Evolutionary conservation across 2,113 vertebrate genomes (phyloP).

Genomic region (Brachyistius frenatus): DNA sequence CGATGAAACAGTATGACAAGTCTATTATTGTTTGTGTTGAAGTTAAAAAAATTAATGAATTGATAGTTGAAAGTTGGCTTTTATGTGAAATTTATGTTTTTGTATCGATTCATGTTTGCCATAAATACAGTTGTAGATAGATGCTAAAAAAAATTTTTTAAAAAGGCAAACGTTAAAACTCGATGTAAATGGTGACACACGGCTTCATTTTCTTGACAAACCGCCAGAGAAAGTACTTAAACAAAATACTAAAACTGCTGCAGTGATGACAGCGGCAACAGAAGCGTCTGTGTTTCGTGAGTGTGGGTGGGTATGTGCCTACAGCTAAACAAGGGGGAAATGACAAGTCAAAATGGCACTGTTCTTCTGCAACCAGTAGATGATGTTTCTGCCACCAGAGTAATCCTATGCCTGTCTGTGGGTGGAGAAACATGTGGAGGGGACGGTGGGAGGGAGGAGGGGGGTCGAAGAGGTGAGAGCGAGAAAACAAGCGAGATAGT

Average conservation of each 20-base stretch:
- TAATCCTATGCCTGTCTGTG: constrained; percentile 20
- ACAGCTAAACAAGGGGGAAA: constrained; percentile 62
- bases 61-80: no score
- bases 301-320: constrained; percentile 61
- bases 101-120: no score
- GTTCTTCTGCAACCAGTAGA: constrained; percentile 17
- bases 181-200: constrained; percentile 15
- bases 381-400: constrained; percentile 31
- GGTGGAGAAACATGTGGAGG: constrained; percentile 23
- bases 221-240: constrained; percentile 49
- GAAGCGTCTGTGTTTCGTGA: constrained; percentile 46
- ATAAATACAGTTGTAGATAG: no score
- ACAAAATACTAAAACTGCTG: constrained; percentile 49
- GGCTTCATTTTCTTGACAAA: constrained; percentile 51
- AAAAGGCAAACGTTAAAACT: no score
- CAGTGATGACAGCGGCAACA: constrained; percentile 52
- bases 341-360: constrained; percentile 57
- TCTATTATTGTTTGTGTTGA: no score
- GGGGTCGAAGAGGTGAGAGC: constrained; percentile 27
- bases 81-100: no score
- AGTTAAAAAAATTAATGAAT: no score
- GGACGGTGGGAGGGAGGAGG: background rate
- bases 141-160: no score
- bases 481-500: constrained; percentile 10
- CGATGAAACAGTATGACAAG: no score